These are phyloP conservation scores for Cherax destructor DNA, from an alignment of 1,140 invertebrate genomes.

Conservation along the genomic window DNA sequence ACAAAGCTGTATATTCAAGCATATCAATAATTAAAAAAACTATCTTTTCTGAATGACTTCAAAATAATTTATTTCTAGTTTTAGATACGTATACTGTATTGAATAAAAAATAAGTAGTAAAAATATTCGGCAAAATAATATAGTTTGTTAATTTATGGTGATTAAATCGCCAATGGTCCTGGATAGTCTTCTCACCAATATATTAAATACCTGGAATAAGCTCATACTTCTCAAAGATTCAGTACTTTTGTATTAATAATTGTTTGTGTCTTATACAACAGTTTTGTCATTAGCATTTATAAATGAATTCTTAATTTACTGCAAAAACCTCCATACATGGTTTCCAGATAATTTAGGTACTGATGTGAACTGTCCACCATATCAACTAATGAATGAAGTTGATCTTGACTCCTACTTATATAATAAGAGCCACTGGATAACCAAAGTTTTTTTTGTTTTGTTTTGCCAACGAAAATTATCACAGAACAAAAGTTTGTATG, in stretches of 20 bases:
- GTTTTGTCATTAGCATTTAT: too few relatives aligned
- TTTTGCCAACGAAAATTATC: background rate
- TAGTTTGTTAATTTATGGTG: background rate
- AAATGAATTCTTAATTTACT: too few relatives aligned
- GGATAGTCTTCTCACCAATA: background rate
- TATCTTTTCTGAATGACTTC: background rate
- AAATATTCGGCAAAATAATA: background rate
- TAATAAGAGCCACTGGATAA: background rate
- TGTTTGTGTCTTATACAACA: too few relatives aligned
- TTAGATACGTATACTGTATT: background rate
- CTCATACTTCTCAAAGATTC: background rate
- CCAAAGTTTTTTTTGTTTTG: background rate
- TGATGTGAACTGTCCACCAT: background rate
- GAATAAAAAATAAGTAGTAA: background rate
- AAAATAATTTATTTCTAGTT: background rate
- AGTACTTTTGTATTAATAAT: background rate
- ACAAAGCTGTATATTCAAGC: background rate
- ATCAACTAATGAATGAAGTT: background rate
- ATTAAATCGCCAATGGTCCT: background rate
- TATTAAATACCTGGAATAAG: background rate
- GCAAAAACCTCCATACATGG: background rate
- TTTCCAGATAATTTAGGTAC: background rate
- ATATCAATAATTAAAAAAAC: background rate
- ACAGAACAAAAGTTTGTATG: background rate
- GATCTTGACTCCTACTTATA: background rate